phyloP scores from a whole-genome alignment of 2,113 vertebrate genomes.

The Chiloscyllium plagiosum region DNA sequence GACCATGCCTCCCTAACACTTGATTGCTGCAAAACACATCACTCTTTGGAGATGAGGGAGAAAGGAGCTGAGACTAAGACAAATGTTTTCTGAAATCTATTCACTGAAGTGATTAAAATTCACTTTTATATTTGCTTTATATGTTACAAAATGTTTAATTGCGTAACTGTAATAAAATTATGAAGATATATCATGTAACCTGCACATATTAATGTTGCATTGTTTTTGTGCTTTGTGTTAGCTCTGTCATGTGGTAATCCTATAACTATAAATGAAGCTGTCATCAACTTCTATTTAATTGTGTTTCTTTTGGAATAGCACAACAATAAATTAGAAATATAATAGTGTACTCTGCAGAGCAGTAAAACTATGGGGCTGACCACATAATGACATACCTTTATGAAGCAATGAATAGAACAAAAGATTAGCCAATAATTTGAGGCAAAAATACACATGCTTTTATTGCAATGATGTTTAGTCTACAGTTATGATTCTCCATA shows the following conservation, averaged over 20 bases:
- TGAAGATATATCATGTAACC: background rate
- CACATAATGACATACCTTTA: background rate
- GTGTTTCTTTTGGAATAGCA: background rate
- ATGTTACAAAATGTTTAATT: background rate
- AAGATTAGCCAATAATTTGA: background rate
- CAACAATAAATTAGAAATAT: background rate
- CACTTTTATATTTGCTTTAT: background rate
- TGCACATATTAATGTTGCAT: background rate
- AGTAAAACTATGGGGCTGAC: background rate
- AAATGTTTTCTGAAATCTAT: background rate
- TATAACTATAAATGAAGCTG: conserved; percentile 9
- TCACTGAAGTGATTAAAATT: background rate
- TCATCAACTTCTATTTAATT: background rate
- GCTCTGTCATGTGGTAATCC: background rate
- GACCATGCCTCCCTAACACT: background rate
- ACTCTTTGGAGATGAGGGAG: too few species aligned
- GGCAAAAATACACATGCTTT: background rate
- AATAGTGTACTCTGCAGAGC: background rate
- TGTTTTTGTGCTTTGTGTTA: background rate
- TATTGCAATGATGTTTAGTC: background rate
- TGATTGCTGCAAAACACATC: background rate
- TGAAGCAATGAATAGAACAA: background rate
- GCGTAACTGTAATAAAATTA: conserved; percentile 22
- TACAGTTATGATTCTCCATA: background rate
- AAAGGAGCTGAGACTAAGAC: background rate